phyloP scores from a whole-genome alignment of 2,113 vertebrate genomes.

The Sphaerodactylus townsendi region DNA sequence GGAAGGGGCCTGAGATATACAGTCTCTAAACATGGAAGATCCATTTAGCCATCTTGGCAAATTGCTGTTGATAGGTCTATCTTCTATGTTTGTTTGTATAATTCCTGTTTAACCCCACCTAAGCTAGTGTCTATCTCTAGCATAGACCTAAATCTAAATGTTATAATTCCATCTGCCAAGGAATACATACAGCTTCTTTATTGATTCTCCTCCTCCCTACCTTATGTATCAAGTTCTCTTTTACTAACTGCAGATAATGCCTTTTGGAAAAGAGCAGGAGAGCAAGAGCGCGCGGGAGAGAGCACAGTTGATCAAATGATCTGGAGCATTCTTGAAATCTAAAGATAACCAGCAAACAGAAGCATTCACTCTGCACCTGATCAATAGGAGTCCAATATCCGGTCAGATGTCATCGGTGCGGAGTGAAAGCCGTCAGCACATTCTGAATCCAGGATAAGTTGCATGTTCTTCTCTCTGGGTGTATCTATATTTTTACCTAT shows the following conservation, averaged over 20 bases:
- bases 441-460: constrained; percentile 5
- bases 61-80: too few species aligned
- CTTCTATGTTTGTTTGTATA: too few species aligned
- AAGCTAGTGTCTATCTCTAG: too few species aligned
- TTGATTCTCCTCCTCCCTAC: not conserved
- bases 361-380: constrained; percentile 32
- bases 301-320: not conserved
- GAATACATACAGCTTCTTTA: not conserved
- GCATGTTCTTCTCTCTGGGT: not conserved
- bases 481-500: not conserved
- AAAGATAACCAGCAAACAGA: not conserved
- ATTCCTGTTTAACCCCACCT: too few species aligned
- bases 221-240: not conserved
- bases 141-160: not conserved
- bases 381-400: constrained; percentile 7
- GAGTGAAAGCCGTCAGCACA: constrained; percentile 40
- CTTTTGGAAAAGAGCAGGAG: not conserved
- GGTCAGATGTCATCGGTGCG: not conserved
- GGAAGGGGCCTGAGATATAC: too few species aligned
- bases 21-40: too few species aligned
- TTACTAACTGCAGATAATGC: not conserved
- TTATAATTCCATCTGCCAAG: not conserved
- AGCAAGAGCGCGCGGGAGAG: not conserved
- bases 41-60: too few species aligned
- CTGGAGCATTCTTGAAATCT: not conserved